phyloP scores from a whole-genome alignment of 2,113 vertebrate species.

The Toxotes jaculatrix region DNA sequence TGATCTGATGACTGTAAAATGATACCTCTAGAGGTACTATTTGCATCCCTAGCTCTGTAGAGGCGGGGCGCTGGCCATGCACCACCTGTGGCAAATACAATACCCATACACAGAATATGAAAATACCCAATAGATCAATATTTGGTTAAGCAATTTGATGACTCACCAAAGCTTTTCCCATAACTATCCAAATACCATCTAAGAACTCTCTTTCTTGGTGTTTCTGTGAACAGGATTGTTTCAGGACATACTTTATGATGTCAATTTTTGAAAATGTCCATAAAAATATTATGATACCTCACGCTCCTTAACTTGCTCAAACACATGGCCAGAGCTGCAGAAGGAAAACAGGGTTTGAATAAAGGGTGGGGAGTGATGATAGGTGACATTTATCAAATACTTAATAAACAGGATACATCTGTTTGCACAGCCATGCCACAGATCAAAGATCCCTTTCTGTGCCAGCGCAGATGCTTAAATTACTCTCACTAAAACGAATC shows the following conservation, averaged over 20 bases:
- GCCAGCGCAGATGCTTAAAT: constrained; percentile 37
- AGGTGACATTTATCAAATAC: constrained; percentile 65
- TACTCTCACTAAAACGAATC: constrained; percentile 12
- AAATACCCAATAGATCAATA: constrained; percentile 62
- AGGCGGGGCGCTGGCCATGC: constrained; percentile 76
- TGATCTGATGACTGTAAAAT: constrained; percentile 80
- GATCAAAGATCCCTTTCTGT: constrained; percentile 68
- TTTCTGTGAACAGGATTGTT: constrained; percentile 22
- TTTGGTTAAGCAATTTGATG: constrained; percentile 61
- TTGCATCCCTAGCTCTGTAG: constrained; percentile 79
- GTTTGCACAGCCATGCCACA: constrained; percentile 75
- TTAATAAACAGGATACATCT: constrained; percentile 79
- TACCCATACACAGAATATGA: constrained; percentile 49
- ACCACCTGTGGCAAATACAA: constrained; percentile 65
- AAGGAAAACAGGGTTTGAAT: constrained; percentile 70
- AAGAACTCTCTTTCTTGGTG: background rate
- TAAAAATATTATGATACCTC: constrained; percentile 47
- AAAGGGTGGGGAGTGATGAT: constrained; percentile 73
- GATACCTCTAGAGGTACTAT: constrained; percentile 76
- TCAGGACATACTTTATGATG: constrained; percentile 27
- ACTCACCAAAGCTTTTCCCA: constrained; percentile 38
- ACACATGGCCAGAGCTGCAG: constrained; percentile 23
- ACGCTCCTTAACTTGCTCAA: constrained; percentile 8
- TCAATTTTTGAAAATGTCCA: constrained; percentile 23
- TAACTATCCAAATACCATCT: background rate